These are phyloP conservation scores for Luperina nickerlii DNA, from an alignment of 2,888 invertebrate genomes.

Conservation along the genomic window DNA sequence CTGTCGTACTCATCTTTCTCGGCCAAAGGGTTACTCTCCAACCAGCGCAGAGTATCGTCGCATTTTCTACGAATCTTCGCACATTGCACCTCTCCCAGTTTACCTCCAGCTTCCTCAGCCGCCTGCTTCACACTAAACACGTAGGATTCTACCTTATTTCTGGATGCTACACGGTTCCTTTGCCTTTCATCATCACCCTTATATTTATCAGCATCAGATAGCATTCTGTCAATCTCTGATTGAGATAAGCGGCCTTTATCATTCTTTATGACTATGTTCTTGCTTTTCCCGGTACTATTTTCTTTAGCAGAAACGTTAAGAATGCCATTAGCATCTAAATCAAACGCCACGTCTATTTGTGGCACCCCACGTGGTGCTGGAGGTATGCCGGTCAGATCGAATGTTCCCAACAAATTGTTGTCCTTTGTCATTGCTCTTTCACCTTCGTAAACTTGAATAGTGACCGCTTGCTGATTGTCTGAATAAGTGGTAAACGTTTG, in stretches of 20 bases:
- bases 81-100: slow-evolving; percentile 91
- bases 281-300: slow-evolving; percentile 92
- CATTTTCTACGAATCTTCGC: slow-evolving; percentile 86
- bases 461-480: slow-evolving; percentile 94
- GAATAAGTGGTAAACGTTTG: slow-evolving; percentile 94
- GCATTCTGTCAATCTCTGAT: slow-evolving; percentile 95
- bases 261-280: slow-evolving; percentile 95
- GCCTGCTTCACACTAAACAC: slow-evolving; percentile 93
- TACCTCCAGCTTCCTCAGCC: slow-evolving; percentile 90
- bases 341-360: slow-evolving; percentile 93
- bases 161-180: slow-evolving; percentile 91
- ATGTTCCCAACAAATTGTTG: slow-evolving; percentile 92
- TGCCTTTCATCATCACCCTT: slow-evolving; percentile 93
- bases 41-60: slow-evolving; percentile 91
- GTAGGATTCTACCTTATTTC: slow-evolving; percentile 93
- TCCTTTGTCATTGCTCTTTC: slow-evolving; percentile 95
- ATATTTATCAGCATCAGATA: slow-evolving; percentile 93
- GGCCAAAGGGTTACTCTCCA: slow-evolving; percentile 92
- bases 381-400: slow-evolving; percentile 92
- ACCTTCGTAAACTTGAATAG: slow-evolving; percentile 93
- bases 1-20: slow-evolving; percentile 92
- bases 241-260: slow-evolving; percentile 95
- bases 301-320: slow-evolving; percentile 95
- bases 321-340: slow-evolving; percentile 94
- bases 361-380: slow-evolving; percentile 92